phyloP scores from a whole-genome alignment of 2,888 invertebrate genomes.

The Cerastis leucographa region DNA sequence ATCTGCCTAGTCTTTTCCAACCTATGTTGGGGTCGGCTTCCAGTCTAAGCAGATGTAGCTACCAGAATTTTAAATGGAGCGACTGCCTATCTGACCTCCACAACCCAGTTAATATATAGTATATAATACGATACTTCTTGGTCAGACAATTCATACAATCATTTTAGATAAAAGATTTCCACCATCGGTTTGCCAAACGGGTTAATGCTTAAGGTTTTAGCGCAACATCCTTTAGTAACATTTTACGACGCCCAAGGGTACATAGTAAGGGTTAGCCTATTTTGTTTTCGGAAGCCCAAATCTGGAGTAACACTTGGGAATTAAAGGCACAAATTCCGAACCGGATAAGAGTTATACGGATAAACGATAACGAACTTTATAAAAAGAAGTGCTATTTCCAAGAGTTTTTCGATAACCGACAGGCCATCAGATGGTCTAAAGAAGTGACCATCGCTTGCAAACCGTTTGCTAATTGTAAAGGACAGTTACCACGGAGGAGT shows the following conservation, averaged over 20 bases:
- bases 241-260: slow-evolving; percentile 30
- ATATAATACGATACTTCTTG: too few species aligned
- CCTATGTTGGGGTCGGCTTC: too few species aligned
- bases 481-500: too few species aligned
- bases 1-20: too few species aligned
- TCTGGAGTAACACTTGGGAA: slow-evolving; percentile 34
- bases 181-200: not conserved
- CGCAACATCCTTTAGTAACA: slow-evolving; percentile 1
- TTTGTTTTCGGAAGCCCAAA: slow-evolving; percentile 17
- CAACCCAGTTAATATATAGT: too few species aligned
- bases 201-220: slow-evolving; percentile 19
- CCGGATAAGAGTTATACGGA: not conserved
- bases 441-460: not conserved
- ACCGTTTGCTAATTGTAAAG: not conserved
- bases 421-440: not conserved
- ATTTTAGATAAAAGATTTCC: not conserved
- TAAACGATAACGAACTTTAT: not conserved
- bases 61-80: too few species aligned
- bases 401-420: not conserved
- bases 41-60: too few species aligned
- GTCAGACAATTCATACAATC: not conserved
- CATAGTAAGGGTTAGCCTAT: not conserved
- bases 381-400: not conserved
- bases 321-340: slow-evolving; percentile 13
- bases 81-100: too few species aligned